These are phyloP conservation scores for Caenorhabditis sp. DNA, from an alignment of 2,888 invertebrate genomes.

Conservation along the genomic window DNA sequence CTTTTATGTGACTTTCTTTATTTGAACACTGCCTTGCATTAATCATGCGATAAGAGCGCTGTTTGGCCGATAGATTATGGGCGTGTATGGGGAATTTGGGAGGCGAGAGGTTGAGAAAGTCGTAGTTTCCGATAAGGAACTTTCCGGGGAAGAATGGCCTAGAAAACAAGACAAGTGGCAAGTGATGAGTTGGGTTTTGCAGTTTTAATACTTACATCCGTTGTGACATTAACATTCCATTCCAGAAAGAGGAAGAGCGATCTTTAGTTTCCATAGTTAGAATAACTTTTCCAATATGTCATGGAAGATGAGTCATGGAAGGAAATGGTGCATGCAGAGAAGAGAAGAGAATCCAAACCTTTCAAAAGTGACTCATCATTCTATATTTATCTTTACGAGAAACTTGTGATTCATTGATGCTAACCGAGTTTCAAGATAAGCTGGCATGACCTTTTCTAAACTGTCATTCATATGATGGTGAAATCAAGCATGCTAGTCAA, in stretches of 20 bases:
- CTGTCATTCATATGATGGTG: too few relatives aligned
- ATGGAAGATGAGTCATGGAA: conserved; percentile 12
- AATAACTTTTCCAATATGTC: too few relatives aligned
- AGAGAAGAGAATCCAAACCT: too few relatives aligned
- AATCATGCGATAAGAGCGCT: conserved; percentile 52
- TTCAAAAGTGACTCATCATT: conserved; percentile 37
- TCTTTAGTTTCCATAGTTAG: conserved; percentile 29
- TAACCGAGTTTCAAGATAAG: too few relatives aligned
- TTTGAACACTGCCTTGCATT: conserved; percentile 57
- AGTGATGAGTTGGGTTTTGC: conserved; percentile 31
- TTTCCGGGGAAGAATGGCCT: not conserved
- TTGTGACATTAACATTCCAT: too few relatives aligned
- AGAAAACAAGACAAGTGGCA: conserved; percentile 2
- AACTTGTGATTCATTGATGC: not conserved
- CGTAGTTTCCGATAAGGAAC: not conserved
- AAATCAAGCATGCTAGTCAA: not conserved
- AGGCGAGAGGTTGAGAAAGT: conserved; percentile 13
- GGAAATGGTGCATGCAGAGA: conserved; percentile 35
- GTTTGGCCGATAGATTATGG: conserved; percentile 61
- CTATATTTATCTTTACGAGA: conserved; percentile 5
- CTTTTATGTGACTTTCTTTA: conserved; percentile 40
- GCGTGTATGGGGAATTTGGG: conserved; percentile 15
- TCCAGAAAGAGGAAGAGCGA: not conserved
- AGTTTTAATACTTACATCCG: too few relatives aligned
- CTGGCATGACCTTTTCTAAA: too few relatives aligned